These are phyloP conservation scores for Ligdia adustata DNA, from an alignment of 2,888 invertebrate species.

Conservation along the genomic window DNA sequence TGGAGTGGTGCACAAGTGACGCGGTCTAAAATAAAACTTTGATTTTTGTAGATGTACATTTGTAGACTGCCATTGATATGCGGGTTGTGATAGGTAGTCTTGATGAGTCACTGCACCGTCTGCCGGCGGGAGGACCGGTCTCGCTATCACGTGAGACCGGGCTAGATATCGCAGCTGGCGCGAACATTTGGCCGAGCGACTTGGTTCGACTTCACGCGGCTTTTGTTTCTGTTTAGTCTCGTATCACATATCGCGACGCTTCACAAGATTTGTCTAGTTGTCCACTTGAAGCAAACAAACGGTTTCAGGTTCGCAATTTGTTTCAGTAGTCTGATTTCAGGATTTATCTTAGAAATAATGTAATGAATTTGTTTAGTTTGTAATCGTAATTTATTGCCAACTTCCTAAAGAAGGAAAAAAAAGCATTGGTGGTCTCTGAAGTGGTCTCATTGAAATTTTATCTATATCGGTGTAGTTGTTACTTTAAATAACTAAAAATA, in stretches of 20 bases:
- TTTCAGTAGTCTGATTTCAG: too few relatives aligned
- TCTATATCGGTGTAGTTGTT: too few relatives aligned
- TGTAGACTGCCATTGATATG: constrained; percentile 50
- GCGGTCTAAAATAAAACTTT: constrained; percentile 56
- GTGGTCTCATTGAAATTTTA: too few relatives aligned
- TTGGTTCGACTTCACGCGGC: constrained; percentile 1
- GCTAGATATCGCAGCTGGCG: constrained; percentile 14
- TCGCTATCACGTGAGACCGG: constrained; percentile 24
- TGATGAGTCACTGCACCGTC: constrained; percentile 53
- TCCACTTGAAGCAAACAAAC: neutral
- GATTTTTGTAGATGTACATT: constrained; percentile 17
- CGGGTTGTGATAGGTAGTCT: constrained; percentile 35
- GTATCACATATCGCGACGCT: neutral
- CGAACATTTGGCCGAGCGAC: constrained; percentile 13
- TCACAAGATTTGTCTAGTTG: neutral
- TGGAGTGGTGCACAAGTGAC: constrained; percentile 25
- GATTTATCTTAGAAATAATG: too few relatives aligned
- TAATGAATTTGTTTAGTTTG: too few relatives aligned
- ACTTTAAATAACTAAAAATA: too few relatives aligned
- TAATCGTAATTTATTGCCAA: too few relatives aligned
- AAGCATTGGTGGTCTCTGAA: too few relatives aligned
- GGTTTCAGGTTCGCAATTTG: too few relatives aligned
- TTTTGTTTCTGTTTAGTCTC: constrained; percentile 9
- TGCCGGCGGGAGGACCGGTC: constrained; percentile 30
- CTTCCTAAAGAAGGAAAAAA: too few relatives aligned